Evolutionary conservation across 2,113 vertebrate genomes (phyloP).

Genomic region (Heterotis niloticus): DNA sequence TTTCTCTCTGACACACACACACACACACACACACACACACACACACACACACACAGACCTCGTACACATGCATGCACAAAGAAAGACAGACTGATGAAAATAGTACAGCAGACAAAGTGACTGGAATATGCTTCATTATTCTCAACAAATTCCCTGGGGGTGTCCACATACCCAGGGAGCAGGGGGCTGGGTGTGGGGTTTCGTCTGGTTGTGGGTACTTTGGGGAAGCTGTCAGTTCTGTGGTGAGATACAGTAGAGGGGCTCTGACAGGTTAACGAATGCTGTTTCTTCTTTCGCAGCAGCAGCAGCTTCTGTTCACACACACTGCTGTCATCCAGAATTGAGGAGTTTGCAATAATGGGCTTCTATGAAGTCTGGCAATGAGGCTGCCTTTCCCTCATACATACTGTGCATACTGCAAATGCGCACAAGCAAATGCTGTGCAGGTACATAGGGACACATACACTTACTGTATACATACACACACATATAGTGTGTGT

Average conservation of each 20-base stretch:
- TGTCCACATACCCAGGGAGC: neutral
- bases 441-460: neutral
- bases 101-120: slow-evolving; percentile 8
- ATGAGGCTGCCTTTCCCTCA: neutral
- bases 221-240: slow-evolving; percentile 17
- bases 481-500: neutral
- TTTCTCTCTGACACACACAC: neutral
- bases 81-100: neutral
- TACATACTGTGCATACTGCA: neutral
- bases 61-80: too few species aligned
- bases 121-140: slow-evolving; percentile 14
- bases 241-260: slow-evolving; percentile 3
- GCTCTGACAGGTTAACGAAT: slow-evolving; percentile 33
- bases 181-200: neutral
- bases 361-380: slow-evolving; percentile 6
- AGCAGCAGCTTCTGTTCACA: slow-evolving; percentile 19
- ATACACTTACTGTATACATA: neutral
- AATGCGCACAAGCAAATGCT: neutral
- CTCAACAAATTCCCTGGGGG: slow-evolving; percentile 9
- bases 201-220: too few species aligned
- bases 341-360: neutral
- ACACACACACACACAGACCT: neutral
- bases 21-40: neutral
- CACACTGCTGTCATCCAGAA: slow-evolving; percentile 1
- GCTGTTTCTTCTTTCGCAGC: slow-evolving; percentile 5